Evolutionary conservation across 1,140 invertebrate genomes (phyloP).

Genomic region (Euschistus heros): DNA sequence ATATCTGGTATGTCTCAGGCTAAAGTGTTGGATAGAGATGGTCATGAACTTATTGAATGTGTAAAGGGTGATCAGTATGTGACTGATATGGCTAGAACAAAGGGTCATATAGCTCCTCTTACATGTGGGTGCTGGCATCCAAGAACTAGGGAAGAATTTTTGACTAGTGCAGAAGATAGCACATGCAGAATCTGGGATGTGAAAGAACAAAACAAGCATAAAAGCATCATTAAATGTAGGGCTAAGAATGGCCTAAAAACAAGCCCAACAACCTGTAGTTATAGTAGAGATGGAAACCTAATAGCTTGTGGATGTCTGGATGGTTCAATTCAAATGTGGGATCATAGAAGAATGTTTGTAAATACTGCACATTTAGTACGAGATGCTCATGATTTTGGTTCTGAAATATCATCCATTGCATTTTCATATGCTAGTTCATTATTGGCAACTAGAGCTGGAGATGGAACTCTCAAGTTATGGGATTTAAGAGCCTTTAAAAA

Average conservation of each 20-base stretch:
- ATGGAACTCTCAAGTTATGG: constrained; percentile 93
- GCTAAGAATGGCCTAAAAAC: constrained; percentile 80
- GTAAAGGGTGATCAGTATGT: constrained; percentile 96
- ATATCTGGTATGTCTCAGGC: constrained; percentile 85
- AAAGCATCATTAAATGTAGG: constrained; percentile 79
- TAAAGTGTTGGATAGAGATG: constrained; percentile 91
- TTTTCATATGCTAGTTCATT: constrained; percentile 81
- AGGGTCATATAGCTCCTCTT: constrained; percentile 88
- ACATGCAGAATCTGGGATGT: constrained; percentile 86
- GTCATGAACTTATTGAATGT: constrained; percentile 90
- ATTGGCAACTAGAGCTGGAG: constrained; percentile 73
- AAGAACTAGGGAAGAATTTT: constrained; percentile 78
- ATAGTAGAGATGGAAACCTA: constrained; percentile 76
- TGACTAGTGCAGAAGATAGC: constrained; percentile 88
- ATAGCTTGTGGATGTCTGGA: constrained; percentile 87
- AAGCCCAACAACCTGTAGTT: constrained; percentile 72
- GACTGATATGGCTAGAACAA: constrained; percentile 84
- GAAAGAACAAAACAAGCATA: constrained; percentile 63
- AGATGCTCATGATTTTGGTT: constrained; percentile 68
- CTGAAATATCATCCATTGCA: constrained; percentile 70
- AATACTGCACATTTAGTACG: constrained; percentile 69
- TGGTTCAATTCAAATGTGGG: constrained; percentile 97
- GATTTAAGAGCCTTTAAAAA: constrained; percentile 77
- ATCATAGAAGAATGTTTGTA: constrained; percentile 70
- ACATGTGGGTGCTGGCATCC: constrained; percentile 93